Evolutionary conservation across 2,888 invertebrate species (phyloP), one percentile per base, ranked within the genome.

Genomic region (Taphrorychus bicolor): DNA sequence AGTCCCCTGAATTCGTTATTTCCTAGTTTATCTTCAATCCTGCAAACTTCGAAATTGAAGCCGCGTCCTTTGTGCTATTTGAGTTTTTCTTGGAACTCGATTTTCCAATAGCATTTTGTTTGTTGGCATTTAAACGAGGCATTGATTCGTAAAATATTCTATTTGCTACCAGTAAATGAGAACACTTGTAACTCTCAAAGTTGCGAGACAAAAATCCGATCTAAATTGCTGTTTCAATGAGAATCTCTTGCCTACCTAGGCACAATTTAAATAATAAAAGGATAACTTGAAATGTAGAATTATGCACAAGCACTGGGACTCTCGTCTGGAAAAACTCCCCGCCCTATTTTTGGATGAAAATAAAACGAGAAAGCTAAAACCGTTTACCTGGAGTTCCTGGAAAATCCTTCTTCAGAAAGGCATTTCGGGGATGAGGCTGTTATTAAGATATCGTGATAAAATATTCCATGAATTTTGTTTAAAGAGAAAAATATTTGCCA

Each of bases 401-500:
- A 32, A 32, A 16, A 45, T 5, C n/a, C 7, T 45, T 16, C 16
- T 45, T 16, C 17, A 45, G 17, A 45, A 45, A 32, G 32, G 32
- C 32, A 32, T 32, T 11, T 3, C 32, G 11, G 32, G 32, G 32
- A 32, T 32, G 32, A 32, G 32, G 32, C 32, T 32, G 32, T 45
- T 45, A 14, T 45, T 45, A 45, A 14, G 45, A 17, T 14, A 17
- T 45, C 9, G 14, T 17, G 45, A 45, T 45, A 17, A 45, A 45
- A 45, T 45, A 45, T 45, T 45, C 17, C 45, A 17, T 17, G 45
- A 45, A 45, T 45, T 45, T 45, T 45, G 14, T 17, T 45, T 45
- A 45, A 45, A 45, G 17, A 14, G 45, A 17, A 14, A 45, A 45
- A 45, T 45, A 45, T 45, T 14, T 11, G 14, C 11, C 9, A 32